Evolutionary conservation across 1,140 invertebrate genomes (phyloP).

Genomic region (fruit fly (Drosophila melanogaster)): Release_6_plus_ISO1_MT NC_004354.4:4448001-4448500

Average conservation of each 20-base stretch:
- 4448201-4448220: too few species aligned
- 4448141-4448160: neutral
- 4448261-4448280: too few species aligned
- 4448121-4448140: too few species aligned
- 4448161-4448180: neutral
- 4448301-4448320: slow-evolving; percentile 70
- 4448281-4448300: slow-evolving; percentile 41
- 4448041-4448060: neutral
- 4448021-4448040: neutral
- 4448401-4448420: slow-evolving; percentile 4
- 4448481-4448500: slow-evolving; percentile 61
- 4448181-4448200: neutral
- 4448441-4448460: neutral
- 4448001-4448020: too few species aligned
- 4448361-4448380: slow-evolving; percentile 52
- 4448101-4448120: too few species aligned
- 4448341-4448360: slow-evolving; percentile 82
- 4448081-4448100: too few species aligned
- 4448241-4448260: neutral
- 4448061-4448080: neutral
- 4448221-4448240: neutral
- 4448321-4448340: slow-evolving; percentile 57
- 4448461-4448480: neutral
- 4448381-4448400: slow-evolving; percentile 60
- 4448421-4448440: slow-evolving; percentile 4